Base-by-base conservation (phyloP, 2,113 vertebrate species). In the Phodopus roborovskii region DNA sequence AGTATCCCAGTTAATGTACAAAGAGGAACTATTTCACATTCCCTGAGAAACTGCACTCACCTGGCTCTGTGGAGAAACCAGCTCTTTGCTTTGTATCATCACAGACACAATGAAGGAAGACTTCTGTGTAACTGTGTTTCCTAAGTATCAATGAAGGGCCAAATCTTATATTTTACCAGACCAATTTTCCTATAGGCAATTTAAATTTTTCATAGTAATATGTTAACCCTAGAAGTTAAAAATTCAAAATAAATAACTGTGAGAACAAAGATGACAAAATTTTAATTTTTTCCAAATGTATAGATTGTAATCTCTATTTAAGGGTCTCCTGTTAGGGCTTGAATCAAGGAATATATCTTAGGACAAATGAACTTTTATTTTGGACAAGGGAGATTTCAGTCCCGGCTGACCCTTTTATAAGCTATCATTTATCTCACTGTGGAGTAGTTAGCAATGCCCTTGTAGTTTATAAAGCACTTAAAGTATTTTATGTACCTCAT, bases 31-130 rank as follows among this genome's bases (percentile, higher is more conserved):
- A 42, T 79, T 81, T 45, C 97, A 10, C 9, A 92, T 75, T 98
- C 98, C 94, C 96, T 98, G 97, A 98, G 97, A 77, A 98, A 84
- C 1, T 98, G 96, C 58, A 97, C 92, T 58, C 97, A 96, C 48
- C 95, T n/a, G 95, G 33, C 73, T 98, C 5, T 97, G 95, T 0
- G 68, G 96, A 8, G 68, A 1, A 42, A 95, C 88, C 82, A 96
- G 88, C n/a, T 96, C 88, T 0, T 87, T 98, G 93, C 71, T 97
- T 48, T 96, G 88, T 26, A 97, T 98, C 97, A 98, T 98, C 0
- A 98, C 97, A 87, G 98, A 98, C 92, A 96, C 95, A 0, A 97
- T 96, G 75, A 98, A 98, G 2, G 98, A 98, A 75, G 68, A 97
- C 88, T 96, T 95, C 53, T 0, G 60, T 90, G 0, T 93, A 81